A percentile compares a stretch with the other conserved stretches of the same genome.
Evolutionary conservation across 2,888 invertebrate species (phyloP).

Genomic region (Suillia variegata): DNA sequence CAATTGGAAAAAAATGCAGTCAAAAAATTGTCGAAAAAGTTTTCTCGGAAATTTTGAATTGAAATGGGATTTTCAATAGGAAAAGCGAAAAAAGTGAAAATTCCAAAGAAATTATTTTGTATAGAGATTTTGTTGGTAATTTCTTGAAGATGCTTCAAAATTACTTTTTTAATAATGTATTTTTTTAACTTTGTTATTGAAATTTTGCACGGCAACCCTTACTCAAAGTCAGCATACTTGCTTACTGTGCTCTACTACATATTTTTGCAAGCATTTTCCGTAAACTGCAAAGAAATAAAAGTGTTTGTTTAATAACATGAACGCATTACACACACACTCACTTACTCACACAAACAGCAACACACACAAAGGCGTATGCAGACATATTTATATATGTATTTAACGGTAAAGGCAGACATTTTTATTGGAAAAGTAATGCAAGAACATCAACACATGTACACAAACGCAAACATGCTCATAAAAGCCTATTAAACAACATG

Average conservation of each 20-base stretch:
- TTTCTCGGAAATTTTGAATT: not conserved
- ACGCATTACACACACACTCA: not conserved
- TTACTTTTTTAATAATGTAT: too few relatives aligned
- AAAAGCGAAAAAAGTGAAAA: too few relatives aligned
- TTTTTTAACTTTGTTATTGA: too few relatives aligned
- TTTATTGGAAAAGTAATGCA: not conserved
- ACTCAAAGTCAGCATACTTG: too few relatives aligned
- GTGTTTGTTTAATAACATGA: not conserved
- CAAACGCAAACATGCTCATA: constrained; percentile 3
- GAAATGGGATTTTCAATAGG: not conserved
- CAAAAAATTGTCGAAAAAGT: not conserved
- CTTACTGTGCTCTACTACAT: too few relatives aligned
- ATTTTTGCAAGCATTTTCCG: not conserved
- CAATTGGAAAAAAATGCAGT: not conserved
- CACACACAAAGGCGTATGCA: not conserved
- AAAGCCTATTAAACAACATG: constrained; percentile 27
- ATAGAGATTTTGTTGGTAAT: too few relatives aligned
- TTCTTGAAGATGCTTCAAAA: too few relatives aligned
- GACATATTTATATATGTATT: too few relatives aligned
- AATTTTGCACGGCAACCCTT: too few relatives aligned
- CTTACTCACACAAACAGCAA: not conserved
- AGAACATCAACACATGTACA: constrained; percentile 12
- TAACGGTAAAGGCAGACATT: constrained; percentile 1
- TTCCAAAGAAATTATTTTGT: too few relatives aligned
- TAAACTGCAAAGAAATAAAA: not conserved